Evolutionary conservation across 2,888 invertebrate species (phyloP).

Genomic region (Sinohyriopsis cumingii): DNA sequence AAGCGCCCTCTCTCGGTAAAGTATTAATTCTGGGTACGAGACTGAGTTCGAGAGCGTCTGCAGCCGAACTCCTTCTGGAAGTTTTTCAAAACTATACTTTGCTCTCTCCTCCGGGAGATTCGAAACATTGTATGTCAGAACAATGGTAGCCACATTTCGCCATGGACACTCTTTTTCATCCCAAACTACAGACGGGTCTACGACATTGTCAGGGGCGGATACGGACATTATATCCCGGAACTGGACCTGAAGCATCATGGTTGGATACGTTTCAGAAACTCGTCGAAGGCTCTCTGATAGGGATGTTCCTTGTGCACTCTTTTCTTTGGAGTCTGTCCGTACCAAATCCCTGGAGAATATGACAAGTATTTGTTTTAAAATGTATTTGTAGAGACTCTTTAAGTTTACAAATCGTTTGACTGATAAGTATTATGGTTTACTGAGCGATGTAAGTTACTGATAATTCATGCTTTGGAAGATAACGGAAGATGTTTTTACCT

Average conservation of each 20-base stretch:
- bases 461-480: too few species aligned
- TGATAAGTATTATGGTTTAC: too few species aligned
- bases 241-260: conserved; percentile 30
- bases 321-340: conserved; percentile 14
- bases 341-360: neutral
- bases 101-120: conserved; percentile 26
- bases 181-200: conserved; percentile 23
- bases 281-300: conserved; percentile 20
- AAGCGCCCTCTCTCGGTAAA: conserved; percentile 27
- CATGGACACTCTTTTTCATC: conserved; percentile 28
- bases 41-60: conserved; percentile 15
- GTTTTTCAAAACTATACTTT: conserved; percentile 18
- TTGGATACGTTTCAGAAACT: conserved; percentile 14
- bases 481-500: too few species aligned
- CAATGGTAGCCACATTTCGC: conserved; percentile 20
- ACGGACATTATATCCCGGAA: conserved; percentile 12
- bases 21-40: conserved; percentile 21
- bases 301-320: conserved; percentile 26
- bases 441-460: too few species aligned
- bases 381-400: too few species aligned
- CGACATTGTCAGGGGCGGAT: neutral
- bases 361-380: neutral
- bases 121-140: conserved; percentile 28
- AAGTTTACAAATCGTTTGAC: too few species aligned
- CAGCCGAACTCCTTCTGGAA: conserved; percentile 13